Percentiles rank a stretch among this genome's conserved stretches.
Conservation (phyloP, 2,888 invertebrate species). For the Azorinus chamasolen region DNA sequence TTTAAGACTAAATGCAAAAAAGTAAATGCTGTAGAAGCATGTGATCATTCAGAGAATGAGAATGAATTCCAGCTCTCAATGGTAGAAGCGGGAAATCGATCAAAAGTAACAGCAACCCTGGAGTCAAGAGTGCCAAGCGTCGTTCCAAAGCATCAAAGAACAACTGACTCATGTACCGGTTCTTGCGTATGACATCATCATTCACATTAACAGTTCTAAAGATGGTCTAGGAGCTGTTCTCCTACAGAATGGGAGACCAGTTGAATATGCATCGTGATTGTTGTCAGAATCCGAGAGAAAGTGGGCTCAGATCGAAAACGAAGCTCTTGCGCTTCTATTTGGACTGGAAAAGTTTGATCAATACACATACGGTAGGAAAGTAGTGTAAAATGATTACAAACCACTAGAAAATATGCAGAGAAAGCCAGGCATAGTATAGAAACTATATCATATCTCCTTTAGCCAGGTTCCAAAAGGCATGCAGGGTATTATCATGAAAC, state of each 20-base stretch:
- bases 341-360: too few species aligned
- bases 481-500: constrained; percentile 60
- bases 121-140: constrained; percentile 37
- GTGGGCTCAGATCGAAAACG: constrained; percentile 71
- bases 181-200: constrained; percentile 48
- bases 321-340: constrained; percentile 49
- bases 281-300: constrained; percentile 53
- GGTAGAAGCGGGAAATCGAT: background rate
- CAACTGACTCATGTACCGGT: constrained; percentile 49
- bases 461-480: constrained; percentile 50
- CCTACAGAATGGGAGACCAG: constrained; percentile 57
- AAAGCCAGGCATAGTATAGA: too few species aligned
- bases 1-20: constrained; percentile 43
- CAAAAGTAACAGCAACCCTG: constrained; percentile 21
- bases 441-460: too few species aligned
- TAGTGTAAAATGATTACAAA: constrained; percentile 4
- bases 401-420: background rate
- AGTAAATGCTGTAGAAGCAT: constrained; percentile 8
- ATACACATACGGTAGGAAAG: constrained; percentile 62
- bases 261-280: constrained; percentile 60
- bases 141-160: constrained; percentile 48
- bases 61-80: constrained; percentile 17
- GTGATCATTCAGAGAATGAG: background rate
- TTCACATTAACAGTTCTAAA: constrained; percentile 65
- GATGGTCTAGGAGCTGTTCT: too few species aligned